phyloP scores from a whole-genome alignment of 2,797 vertebrate genomes.

The Peromyscus eremicus region DNA sequence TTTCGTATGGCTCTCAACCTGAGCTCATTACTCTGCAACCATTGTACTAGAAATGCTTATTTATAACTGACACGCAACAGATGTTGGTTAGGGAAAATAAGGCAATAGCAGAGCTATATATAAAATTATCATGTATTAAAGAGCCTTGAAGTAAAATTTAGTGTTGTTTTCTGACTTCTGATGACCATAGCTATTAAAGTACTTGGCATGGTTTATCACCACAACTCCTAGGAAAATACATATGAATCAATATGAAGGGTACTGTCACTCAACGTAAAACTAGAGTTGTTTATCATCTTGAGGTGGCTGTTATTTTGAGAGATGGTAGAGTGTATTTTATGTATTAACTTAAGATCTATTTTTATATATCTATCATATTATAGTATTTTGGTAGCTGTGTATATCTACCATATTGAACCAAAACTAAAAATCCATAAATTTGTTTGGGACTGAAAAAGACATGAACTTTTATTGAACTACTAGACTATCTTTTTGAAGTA shows the following conservation, averaged over 20 bases:
- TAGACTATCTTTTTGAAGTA: neutral
- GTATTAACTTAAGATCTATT: neutral
- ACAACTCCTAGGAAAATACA: neutral
- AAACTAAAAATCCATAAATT: neutral
- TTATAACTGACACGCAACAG: neutral
- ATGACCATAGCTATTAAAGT: conserved; percentile 1
- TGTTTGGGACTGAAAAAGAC: neutral
- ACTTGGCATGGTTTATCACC: neutral
- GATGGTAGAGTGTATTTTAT: neutral
- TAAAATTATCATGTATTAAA: conserved; percentile 3
- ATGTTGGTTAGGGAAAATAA: conserved; percentile 38
- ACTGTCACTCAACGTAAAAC: neutral
- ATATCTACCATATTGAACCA: neutral
- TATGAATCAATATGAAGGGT: neutral
- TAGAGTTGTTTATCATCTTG: neutral
- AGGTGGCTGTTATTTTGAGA: conserved; percentile 40
- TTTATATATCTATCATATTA: neutral
- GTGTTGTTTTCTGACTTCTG: conserved; percentile 34
- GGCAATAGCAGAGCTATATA: neutral
- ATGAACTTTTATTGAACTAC: conserved; percentile 6
- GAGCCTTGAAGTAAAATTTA: neutral
- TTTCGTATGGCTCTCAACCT: neutral
- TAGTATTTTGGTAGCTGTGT: conserved; percentile 29
- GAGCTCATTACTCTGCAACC: neutral
- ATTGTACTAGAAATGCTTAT: neutral